phyloP scores from a whole-genome alignment of 30 jellyfish, hydroid and myxozoan species.

The Hydra vulgaris region DNA sequence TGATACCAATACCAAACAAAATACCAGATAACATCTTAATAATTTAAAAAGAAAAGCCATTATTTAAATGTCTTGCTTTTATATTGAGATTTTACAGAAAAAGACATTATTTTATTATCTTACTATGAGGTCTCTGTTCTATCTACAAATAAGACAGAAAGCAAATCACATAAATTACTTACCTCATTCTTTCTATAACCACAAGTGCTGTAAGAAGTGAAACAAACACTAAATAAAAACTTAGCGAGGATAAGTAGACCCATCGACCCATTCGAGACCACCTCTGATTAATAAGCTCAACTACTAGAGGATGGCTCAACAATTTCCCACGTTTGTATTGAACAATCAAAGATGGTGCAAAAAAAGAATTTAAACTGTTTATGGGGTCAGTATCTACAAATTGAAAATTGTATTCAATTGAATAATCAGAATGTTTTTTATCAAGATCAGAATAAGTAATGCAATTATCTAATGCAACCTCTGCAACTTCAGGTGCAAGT shows the following conservation, averaged over 20 bases:
- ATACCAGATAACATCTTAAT: no score
- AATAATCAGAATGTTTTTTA: slow-evolving; percentile 35
- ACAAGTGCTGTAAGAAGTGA: slow-evolving; percentile 69
- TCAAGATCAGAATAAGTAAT: slow-evolving; percentile 37
- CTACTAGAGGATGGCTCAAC: slow-evolving; percentile 61
- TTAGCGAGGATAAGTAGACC: slow-evolving; percentile 35
- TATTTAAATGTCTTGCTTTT: no score
- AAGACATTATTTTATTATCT: no score
- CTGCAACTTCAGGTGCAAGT: slow-evolving; percentile 82
- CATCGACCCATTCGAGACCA: slow-evolving; percentile 82
- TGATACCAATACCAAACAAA: no score
- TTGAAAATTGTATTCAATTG: slow-evolving; percentile 48
- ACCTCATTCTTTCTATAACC: slow-evolving; percentile 62
- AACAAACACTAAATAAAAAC: slow-evolving; percentile 46
- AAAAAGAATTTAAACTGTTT: not conserved
- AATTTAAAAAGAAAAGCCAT: no score
- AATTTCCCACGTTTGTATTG: slow-evolving; percentile 44
- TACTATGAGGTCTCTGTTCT: no score
- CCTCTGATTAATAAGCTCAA: slow-evolving; percentile 41
- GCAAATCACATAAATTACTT: no score
- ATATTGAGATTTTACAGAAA: no score
- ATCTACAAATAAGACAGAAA: no score
- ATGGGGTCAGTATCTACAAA: slow-evolving; percentile 49
- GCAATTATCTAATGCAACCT: slow-evolving; percentile 63
- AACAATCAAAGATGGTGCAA: slow-evolving; percentile 71